Evolutionary conservation across 92 coral and sea anemone species (phyloP), one percentile per base, ranked within the genome.

Genomic region (Paragorgia papillata): DNA sequence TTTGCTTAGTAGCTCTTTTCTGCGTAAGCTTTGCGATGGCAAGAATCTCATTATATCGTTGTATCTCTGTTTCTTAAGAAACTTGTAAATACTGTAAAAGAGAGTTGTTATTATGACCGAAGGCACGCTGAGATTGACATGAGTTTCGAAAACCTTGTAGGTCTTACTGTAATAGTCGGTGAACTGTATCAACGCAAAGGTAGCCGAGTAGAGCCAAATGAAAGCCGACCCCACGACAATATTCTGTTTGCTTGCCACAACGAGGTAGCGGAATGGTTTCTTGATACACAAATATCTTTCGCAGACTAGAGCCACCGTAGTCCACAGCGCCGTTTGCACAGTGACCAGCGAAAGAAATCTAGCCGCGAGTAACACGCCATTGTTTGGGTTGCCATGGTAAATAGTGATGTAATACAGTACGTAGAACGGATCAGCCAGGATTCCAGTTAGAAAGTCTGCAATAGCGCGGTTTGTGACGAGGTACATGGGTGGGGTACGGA

Each of bases 401-500:
- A 3, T 5, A 17, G 58, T 22, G 4, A 51, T 51, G 58, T 17
- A 17, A 17, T 22, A 51, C 7, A 51, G 4, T 3, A 22, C 58
- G n/a, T 5, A 51, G n/a, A 51, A 51, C 7, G 58, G 20, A 17
- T 51, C 58, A 17, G 17, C 58, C 4, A 51, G 20, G 6, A 51
- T 22, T 51, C 58, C 58, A 51, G 58, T 51, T 5, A 51, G 58
- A n/a, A 51, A 17, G 17, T 51, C 58, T 3, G 58, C 58, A 5
- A 51, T 5, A 7, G 58, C 58, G 21, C 5, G 58, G n/a, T 51
- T 51, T 17, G n/a, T 22, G n/a, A 51, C 17, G 21, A 51, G 58
- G n/a, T 51, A 51, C 58, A 51, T 51, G 8, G 58, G 58, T 51
- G 58, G 58, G 58, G 58, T 5, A 51, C 58, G 58, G 26, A 51